Evolutionary conservation across 1,140 invertebrate species (phyloP).

Genomic region (Meloidogyne exigua): DNA sequence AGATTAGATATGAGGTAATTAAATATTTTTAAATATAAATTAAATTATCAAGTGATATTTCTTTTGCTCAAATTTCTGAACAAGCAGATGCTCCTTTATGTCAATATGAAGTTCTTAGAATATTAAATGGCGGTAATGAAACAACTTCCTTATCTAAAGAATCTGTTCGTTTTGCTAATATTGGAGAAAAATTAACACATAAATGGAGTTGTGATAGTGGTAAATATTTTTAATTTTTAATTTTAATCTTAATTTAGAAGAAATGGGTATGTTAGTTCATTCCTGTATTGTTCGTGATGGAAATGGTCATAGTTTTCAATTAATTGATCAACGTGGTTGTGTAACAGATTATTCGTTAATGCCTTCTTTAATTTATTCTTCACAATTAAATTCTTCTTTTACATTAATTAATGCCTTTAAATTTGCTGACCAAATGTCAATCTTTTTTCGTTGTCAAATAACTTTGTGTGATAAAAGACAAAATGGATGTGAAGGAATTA

Average conservation of each 20-base stretch:
- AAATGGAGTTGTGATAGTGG: constrained; percentile 52
- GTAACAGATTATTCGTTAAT: constrained; percentile 43
- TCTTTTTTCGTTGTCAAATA: constrained; percentile 50
- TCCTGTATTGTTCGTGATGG: constrained; percentile 51
- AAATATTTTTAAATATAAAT: background rate
- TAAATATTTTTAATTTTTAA: constrained; percentile 6
- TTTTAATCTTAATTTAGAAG: constrained; percentile 17
- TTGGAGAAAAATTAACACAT: constrained; percentile 49
- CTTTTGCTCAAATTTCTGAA: constrained; percentile 27
- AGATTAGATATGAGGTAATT: constrained; percentile 38
- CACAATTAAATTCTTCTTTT: constrained; percentile 38
- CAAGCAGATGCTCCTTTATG: constrained; percentile 35
- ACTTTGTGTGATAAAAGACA: constrained; percentile 46
- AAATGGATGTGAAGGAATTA: constrained; percentile 54
- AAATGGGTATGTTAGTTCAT: constrained; percentile 52
- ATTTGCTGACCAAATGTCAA: constrained; percentile 56
- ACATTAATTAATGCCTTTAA: constrained; percentile 50
- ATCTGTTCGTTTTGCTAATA: constrained; percentile 47
- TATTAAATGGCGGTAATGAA: constrained; percentile 20
- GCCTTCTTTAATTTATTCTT: constrained; percentile 37
- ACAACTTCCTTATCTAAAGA: constrained; percentile 19
- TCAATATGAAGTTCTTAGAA: constrained; percentile 44
- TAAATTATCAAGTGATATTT: constrained; percentile 36
- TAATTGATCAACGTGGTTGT: constrained; percentile 48
- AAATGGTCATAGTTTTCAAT: constrained; percentile 46